Base-by-base conservation (phyloP, 2,113 vertebrate genomes). In the Atractosteus spatula region DNA sequence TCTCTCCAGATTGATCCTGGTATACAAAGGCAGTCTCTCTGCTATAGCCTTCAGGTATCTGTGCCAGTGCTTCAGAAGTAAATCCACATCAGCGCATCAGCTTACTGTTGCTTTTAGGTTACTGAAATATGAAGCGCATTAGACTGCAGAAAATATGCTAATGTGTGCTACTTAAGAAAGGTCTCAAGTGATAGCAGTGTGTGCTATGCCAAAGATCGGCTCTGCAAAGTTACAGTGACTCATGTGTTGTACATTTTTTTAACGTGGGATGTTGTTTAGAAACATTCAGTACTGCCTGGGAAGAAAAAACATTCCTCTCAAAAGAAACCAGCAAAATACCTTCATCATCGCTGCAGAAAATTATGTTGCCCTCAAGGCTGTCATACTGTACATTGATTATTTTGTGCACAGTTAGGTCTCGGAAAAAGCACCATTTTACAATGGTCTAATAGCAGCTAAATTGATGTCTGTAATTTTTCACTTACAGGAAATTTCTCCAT, bases 91-190 rank as follows among this genome's bases (percentile, higher is more conserved):
- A 16, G 41, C 8, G 62, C 62, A 64, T 64, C 41, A 12, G 8
- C 14, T 64, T 64, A 64, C 13, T 4, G n/a, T 29, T 11, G 17
- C 10, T 51, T 41, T 16, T 41, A 41, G n/a, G 62, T 65, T 65
- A 65, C 62, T 41, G 41, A 11, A 65, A 41, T 43, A 65, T 65
- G 62, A 65, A 65, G 41, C 62, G 10, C 11, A 41, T 65, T 29
- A 65, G 8, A 7, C 7, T 41, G 12, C 62, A 41, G 4, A 17
- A 65, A 65, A 65, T 65, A 12, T 41, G 17, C 17, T 41, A 7
- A 29, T 12, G 62, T 65, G 17, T 65, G 62, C 29, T 65, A 65
- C 41, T 65, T 65, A 10, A 65, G 62, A 65, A 65, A 65, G 62
- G 41, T 41, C 62, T 65, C 4, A 17, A 8, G n/a, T 43, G 41